Evolutionary conservation across 1,140 invertebrate genomes (phyloP), one percentile per base, ranked within the genome.

Genomic region (Archivesica marissinica): DNA sequence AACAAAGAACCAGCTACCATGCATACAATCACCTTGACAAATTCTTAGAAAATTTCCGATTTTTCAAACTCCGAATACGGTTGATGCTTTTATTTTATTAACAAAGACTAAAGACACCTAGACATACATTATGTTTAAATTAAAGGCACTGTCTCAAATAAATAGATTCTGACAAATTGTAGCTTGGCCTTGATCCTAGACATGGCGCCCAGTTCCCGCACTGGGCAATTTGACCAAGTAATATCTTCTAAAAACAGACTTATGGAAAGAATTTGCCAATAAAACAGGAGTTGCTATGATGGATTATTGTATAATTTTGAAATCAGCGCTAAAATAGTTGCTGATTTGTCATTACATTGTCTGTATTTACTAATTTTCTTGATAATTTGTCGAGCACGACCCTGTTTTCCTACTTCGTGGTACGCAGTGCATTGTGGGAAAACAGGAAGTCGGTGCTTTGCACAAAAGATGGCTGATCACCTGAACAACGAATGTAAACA

Each of bases 401-500:
- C 6, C 2, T 9, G 38, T 23, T 25, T 28, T 15, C 68, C 38
- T 44, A 23, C 68, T 38, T 47, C 68, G 23, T 72, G 68, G 6
- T 7, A 17, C 20, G 28, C 72, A 56, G 33, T 76, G 72, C 47
- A 76, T 76, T 76, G 44, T 76, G 72, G 72, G 72, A 20, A 54
- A 30, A 33, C 33, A 47, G 72, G 72, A 76, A 76, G 72, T 76
- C 20, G 28, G 47, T 54, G 72, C 72, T 9, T 11, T 15, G 15
- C 6, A 2, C 33, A 30, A 30, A 75, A 76, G 28, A 76, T 76
- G 72, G 72, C 50, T 23, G 25, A n/a, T 35, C 25, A 28, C 72
- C 72, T 54, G 23, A 54, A 56, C 50, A 54, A 54, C 72, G 41
- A 76, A 76, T 54, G 72, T 76, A 76, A 76, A 76, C 72, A 76